Base-by-base conservation (phyloP, 2,888 invertebrate genomes). In the Chelonus formosanus region DNA sequence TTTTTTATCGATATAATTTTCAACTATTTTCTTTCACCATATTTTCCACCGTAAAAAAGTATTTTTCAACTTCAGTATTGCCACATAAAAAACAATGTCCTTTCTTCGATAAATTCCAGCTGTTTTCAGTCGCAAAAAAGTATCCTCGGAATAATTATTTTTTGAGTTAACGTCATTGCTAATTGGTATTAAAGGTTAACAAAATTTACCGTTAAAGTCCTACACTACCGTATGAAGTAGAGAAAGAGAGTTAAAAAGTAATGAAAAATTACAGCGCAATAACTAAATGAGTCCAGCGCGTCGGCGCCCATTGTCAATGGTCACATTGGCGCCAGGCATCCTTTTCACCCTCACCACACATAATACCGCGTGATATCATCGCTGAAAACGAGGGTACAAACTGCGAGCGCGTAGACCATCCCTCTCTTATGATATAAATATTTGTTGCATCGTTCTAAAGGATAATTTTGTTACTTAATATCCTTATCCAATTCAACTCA, bases 291-390 rank as follows among this genome's bases (percentile, higher is more conserved):
- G 20, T 48, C 34, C 10, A 61, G 53, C 47, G 50, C 56, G 75
- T 73, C 74, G 76, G 74, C 75, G 76, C 75, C 75, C 73, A 73
- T 74, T 74, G 73, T 70, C 69, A 69, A 75, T 74, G 67, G 76
- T 73, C 76, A 76, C 74, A 72, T 70, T 68, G 78, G 74, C 75
- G 79, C 76, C 77, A 73, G 72, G 68, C 72, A 68, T 60, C 35
- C 59, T 52, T 47, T 63, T 35, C 35, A 55, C 63, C 48, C 45
- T 53, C 44, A n/a, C 43, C 60, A 35, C 63, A 40, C 52, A 36
- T 70, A 63, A 66, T 63, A 61, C 60, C 48, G 44, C 45, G 34
- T 50, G 59, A 58, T 60, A 55, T 56, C 60, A 40, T 31, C 6
- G 36, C 36, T 36, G n/a, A 47, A 6, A 54, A 50, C 43, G n/a